Evolutionary conservation across 2,888 invertebrate genomes (phyloP), one percentile per base, ranked within the genome.

Genomic region (Hesperia comma): DNA sequence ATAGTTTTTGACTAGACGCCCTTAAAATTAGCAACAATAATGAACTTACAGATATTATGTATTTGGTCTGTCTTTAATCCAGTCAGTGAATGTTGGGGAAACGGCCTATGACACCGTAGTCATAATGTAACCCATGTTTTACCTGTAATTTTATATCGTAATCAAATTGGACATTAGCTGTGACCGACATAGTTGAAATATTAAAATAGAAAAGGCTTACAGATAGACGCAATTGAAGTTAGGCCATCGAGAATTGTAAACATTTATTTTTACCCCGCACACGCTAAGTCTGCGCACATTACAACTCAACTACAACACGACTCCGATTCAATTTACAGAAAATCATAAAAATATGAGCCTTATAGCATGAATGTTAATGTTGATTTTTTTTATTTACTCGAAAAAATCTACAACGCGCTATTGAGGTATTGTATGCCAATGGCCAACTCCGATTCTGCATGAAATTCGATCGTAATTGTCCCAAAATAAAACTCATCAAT

Each of bases 31-130:
- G 40, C 58, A 54, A 58, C 26, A 17, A 21, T 33, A 32, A 58
- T 58, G 60, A 63, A 68, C 58, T 61, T 61, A 41, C 56, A 51
- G 53, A 58, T 43, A 33, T 63, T 43, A 33, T 63, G 26, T 37
- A 21, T 51, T 51, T 26, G 21, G 14, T 56, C 56, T 51, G 37
- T 37, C 37, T 17, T 10, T 71, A 78, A 80, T 84, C 83, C 82
- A 32, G 58, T 40, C 63, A 17, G 15, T 54, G 43, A 43, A 40
- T 12, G 32, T 63, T 63, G 33, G 58, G 32, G 26, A 32, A 26
- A 32, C 19, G 63, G 63, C 57, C 63, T 51, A 37, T 57, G 49
- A 40, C 56, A 15, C 33, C 43, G 17, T 61, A 61, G 49, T 57
- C 57, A 57, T 63, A 55, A 40, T 61, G 37, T 54, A 43, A 57